Conservation (phyloP, 1,140 invertebrate species). For the Akabosia matsudoensis region DNA sequence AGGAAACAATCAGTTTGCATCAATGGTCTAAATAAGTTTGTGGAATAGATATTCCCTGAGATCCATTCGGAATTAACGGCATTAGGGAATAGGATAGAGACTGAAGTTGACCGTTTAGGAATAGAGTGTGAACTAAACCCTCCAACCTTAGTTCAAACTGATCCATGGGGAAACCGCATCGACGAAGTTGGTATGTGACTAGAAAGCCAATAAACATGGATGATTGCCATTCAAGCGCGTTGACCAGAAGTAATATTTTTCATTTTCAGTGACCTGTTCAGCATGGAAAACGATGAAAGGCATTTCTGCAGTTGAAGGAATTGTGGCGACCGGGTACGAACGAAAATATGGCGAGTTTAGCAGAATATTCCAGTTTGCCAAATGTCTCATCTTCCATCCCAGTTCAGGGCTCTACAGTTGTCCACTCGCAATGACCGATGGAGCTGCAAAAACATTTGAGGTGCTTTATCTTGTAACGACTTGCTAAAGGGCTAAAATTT, state of each 20-base stretch:
- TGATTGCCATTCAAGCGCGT: no score
- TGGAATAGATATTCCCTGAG: constrained; percentile 47
- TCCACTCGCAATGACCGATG: constrained; percentile 64
- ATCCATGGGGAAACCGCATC: constrained; percentile 59
- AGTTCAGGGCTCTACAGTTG: constrained; percentile 59
- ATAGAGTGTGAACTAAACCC: constrained; percentile 57
- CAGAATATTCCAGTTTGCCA: constrained; percentile 59
- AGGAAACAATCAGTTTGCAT: no score
- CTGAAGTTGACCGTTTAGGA: constrained; percentile 56
- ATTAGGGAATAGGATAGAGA: constrained; percentile 56
- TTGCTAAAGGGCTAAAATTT: background rate
- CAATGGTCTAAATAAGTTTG: background rate
- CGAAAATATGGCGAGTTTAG: constrained; percentile 54
- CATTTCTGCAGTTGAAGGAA: constrained; percentile 60
- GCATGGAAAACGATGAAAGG: constrained; percentile 60
- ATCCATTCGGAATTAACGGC: constrained; percentile 53
- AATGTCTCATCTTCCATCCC: constrained; percentile 57
- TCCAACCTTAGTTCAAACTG: constrained; percentile 54
- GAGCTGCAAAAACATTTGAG: constrained; percentile 58
- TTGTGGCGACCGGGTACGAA: constrained; percentile 60
- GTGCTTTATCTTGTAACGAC: constrained; percentile 32
- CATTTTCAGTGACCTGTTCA: constrained; percentile 52
- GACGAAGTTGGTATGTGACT: constrained; percentile 55
- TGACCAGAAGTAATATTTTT: background rate
- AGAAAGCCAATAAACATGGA: no score